phyloP scores from a whole-genome alignment of 1,140 invertebrate genomes.

The Anoplolepis gracilipes region DNA sequence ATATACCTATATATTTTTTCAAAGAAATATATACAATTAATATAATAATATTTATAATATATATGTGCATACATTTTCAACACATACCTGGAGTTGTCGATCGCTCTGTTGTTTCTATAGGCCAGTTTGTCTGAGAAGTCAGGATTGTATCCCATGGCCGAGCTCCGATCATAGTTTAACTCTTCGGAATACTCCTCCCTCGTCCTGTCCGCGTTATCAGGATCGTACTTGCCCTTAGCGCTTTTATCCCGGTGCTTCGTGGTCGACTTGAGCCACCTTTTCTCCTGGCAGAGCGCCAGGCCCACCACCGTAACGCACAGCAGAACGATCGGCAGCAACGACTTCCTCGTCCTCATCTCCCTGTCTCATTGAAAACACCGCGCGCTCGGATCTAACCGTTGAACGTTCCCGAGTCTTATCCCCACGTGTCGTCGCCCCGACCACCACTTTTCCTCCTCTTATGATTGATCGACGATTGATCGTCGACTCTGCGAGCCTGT shows the following conservation, averaged over 20 bases:
- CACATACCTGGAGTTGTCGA: constrained; percentile 65
- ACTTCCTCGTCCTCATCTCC: constrained; percentile 77
- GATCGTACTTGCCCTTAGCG: constrained; percentile 62
- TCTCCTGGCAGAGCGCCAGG: constrained; percentile 59
- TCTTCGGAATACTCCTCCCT: constrained; percentile 11
- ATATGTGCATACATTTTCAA: too few species aligned
- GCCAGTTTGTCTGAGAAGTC: background rate
- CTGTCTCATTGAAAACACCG: constrained; percentile 75
- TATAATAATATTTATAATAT: too few species aligned
- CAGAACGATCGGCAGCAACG: constrained; percentile 64
- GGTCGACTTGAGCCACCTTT: constrained; percentile 35
- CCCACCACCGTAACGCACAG: constrained; percentile 63
- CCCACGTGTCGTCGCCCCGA: constrained; percentile 32
- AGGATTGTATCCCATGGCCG: background rate
- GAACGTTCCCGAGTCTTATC: constrained; percentile 63
- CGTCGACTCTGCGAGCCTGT: constrained; percentile 20
- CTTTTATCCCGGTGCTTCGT: constrained; percentile 61
- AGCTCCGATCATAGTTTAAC: background rate
- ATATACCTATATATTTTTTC: background rate
- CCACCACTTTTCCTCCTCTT: constrained; percentile 50
- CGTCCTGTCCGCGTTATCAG: constrained; percentile 43
- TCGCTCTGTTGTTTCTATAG: constrained; percentile 64
- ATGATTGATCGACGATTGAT: constrained; percentile 62
- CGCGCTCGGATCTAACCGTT: constrained; percentile 57
- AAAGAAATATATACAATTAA: too few species aligned